phyloP scores from a whole-genome alignment of 2,888 invertebrate species.

The Sclerodermus sp. region DNA sequence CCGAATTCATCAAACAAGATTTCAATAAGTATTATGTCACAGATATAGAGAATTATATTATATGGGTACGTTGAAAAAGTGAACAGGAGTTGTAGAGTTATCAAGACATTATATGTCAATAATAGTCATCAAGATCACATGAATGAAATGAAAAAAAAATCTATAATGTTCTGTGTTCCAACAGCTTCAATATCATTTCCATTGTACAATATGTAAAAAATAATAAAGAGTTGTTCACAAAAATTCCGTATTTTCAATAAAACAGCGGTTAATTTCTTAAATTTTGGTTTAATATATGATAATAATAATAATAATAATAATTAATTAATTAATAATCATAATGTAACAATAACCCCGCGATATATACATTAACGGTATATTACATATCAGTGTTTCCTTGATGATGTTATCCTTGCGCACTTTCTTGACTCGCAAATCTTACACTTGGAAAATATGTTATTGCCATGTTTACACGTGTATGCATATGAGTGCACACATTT shows the following conservation, averaged over 20 bases:
- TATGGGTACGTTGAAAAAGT: not conserved
- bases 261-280: constrained; percentile 13
- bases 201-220: constrained; percentile 57
- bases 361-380: constrained; percentile 56
- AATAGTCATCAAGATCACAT: constrained; percentile 12
- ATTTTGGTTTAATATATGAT: constrained; percentile 40
- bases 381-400: constrained; percentile 39
- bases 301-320: constrained; percentile 28
- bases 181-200: constrained; percentile 54
- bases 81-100: no score
- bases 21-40: not conserved
- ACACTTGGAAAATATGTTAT: constrained; percentile 33
- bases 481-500: constrained; percentile 18
- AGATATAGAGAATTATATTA: constrained; percentile 18
- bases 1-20: no score
- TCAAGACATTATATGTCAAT: no score
- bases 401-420: constrained; percentile 13
- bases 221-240: constrained; percentile 42
- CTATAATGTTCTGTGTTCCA: constrained; percentile 43
- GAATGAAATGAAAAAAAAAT: constrained; percentile 20
- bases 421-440: constrained; percentile 19
- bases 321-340: no score
- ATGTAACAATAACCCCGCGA: constrained; percentile 54
- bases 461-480: constrained; percentile 29
- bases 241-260: constrained; percentile 5